Conservation (phyloP, 2,888 invertebrate species). For the Eudemis profundana region DNA sequence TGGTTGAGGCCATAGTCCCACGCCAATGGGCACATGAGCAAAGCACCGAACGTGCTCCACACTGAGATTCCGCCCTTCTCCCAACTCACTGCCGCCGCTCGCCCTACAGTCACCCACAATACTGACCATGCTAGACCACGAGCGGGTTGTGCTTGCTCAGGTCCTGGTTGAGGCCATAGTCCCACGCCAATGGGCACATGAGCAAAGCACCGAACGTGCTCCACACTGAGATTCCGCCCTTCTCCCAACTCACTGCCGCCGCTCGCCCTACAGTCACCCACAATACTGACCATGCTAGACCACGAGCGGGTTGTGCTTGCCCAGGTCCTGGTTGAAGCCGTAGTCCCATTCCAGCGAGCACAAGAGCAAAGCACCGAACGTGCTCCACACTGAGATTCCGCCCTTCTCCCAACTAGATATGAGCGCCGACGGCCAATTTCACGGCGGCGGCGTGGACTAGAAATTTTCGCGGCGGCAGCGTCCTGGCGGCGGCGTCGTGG, state of each 20-base stretch:
- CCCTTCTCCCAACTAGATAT: too few relatives aligned
- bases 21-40: background rate
- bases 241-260: constrained; percentile 93
- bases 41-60: background rate
- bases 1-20: background rate
- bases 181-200: constrained; percentile 95
- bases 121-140: constrained; percentile 88
- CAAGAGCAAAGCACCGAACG: background rate
- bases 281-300: constrained; percentile 4
- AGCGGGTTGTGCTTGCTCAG: constrained; percentile 89
- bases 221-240: constrained; percentile 97
- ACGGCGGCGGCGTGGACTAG: too few relatives aligned
- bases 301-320: constrained; percentile 1
- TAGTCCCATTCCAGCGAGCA: constrained; percentile 68
- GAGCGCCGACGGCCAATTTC: too few relatives aligned
- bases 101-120: too few relatives aligned
- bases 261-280: too few relatives aligned
- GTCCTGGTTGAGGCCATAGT: constrained; percentile 93
- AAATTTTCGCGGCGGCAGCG: too few relatives aligned
- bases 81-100: constrained; percentile 93
- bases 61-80: constrained; percentile 89
- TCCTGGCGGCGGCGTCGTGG: too few relatives aligned
- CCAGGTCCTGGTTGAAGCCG: constrained; percentile 55
- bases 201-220: constrained; percentile 98
- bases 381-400: background rate